A percentile compares a stretch with the other conserved stretches of the same genome.
These are phyloP conservation scores for Agrochola macilenta DNA, from an alignment of 2,888 invertebrate species.

Conservation along the genomic window DNA sequence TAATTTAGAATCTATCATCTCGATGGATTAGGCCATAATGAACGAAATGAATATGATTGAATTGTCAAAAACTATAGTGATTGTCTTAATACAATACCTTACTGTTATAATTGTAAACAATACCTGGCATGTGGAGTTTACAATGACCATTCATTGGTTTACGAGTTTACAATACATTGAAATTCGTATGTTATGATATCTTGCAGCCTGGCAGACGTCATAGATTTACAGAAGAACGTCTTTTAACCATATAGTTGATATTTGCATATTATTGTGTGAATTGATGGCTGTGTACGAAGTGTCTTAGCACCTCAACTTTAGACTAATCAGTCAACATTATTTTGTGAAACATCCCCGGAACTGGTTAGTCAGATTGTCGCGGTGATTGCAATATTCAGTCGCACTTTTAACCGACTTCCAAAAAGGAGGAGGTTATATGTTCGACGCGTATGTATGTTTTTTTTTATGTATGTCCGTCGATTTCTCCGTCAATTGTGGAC, in stretches of 20 bases:
- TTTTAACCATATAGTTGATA: neutral
- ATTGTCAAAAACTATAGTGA: constrained; percentile 1
- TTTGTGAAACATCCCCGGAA: neutral
- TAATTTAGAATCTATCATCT: neutral
- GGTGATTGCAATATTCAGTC: neutral
- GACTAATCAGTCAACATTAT: neutral
- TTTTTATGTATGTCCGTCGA: no score
- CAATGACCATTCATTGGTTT: constrained; percentile 6
- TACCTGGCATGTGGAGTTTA: neutral
- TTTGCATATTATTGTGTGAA: constrained; percentile 24
- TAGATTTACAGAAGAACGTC: neutral
- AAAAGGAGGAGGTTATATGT: no score
- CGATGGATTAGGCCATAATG: neutral
- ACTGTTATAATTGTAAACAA: neutral
- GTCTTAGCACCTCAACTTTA: constrained; percentile 19
- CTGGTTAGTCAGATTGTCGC: neutral
- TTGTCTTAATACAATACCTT: constrained; percentile 8
- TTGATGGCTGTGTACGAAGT: constrained; percentile 3
- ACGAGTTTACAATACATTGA: constrained; percentile 13
- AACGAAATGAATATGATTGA: neutral
- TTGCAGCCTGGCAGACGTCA: neutral
- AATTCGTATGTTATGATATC: constrained; percentile 16
- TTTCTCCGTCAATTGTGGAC: no score
- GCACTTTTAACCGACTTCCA: no score
- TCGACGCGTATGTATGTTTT: no score